Conservation (phyloP, 2,888 invertebrate genomes). For the Rhodophaea formosa region DNA sequence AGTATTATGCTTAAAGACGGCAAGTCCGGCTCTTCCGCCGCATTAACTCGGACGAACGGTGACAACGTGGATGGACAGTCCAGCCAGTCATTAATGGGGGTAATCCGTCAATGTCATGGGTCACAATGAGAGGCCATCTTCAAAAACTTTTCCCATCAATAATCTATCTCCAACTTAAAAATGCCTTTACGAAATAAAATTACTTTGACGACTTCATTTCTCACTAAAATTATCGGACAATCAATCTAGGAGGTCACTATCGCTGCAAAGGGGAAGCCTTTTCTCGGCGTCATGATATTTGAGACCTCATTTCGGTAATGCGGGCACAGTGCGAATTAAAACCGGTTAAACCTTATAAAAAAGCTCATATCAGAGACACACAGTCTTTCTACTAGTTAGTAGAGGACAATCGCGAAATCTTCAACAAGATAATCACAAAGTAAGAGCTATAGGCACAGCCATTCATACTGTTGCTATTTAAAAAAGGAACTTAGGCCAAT, state of each 20-base stretch:
- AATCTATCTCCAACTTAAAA: slow-evolving; percentile 8
- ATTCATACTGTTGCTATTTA: too few relatives aligned
- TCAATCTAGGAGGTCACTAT: slow-evolving; percentile 1
- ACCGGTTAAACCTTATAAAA: neutral
- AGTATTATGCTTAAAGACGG: slow-evolving; percentile 35
- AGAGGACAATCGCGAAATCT: too few relatives aligned
- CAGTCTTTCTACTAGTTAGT: too few relatives aligned
- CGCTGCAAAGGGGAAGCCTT: neutral
- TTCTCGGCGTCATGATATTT: neutral
- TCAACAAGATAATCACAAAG: too few relatives aligned
- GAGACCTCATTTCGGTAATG: neutral
- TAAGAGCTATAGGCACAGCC: too few relatives aligned
- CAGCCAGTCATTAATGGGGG: slow-evolving; percentile 28
- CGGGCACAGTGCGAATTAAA: neutral
- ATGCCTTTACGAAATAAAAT: neutral
- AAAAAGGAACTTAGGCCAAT: too few relatives aligned
- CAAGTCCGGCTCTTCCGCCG: slow-evolving; percentile 20
- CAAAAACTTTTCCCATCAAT: slow-evolving; percentile 31
- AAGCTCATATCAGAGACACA: neutral
- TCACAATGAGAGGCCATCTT: slow-evolving; percentile 38
- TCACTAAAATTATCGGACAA: neutral
- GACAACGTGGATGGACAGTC: slow-evolving; percentile 31
- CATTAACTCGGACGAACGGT: slow-evolving; percentile 30
- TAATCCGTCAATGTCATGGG: slow-evolving; percentile 49
- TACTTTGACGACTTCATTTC: neutral